phyloP scores from a whole-genome alignment of 1,140 invertebrate species.

The Neuroterus valhalla region DNA sequence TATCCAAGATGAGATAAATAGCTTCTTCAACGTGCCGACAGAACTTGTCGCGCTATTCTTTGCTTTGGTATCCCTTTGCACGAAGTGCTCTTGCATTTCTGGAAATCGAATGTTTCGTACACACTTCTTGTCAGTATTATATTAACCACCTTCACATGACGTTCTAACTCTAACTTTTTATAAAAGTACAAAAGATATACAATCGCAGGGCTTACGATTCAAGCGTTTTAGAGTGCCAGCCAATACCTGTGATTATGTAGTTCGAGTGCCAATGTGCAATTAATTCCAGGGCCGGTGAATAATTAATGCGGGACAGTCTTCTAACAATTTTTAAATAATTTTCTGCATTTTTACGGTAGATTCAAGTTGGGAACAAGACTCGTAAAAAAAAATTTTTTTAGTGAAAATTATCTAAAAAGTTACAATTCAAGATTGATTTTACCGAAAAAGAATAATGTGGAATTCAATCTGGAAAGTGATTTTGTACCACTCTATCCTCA shows the following conservation, averaged over 20 bases:
- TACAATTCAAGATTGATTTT: too few species aligned
- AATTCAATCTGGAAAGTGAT: too few species aligned
- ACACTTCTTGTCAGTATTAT: not conserved
- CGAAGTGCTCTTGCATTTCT: conserved; percentile 71
- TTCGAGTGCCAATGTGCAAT: conserved; percentile 49
- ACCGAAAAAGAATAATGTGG: too few species aligned
- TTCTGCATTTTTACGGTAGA: not conserved
- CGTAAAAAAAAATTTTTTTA: too few species aligned
- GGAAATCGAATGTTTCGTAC: conserved; percentile 65
- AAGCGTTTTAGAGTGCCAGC: conserved; percentile 6
- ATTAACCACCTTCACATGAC: not conserved
- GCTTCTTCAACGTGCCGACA: conserved; percentile 69
- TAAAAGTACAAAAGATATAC: conserved; percentile 73
- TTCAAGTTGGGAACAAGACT: too few species aligned
- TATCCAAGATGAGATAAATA: conserved; percentile 48
- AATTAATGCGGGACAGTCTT: too few species aligned
- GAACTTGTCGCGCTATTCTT: conserved; percentile 68
- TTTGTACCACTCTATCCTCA: too few species aligned
- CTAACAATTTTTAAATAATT: too few species aligned
- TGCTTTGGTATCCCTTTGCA: conserved; percentile 74
- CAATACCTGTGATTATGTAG: conserved; percentile 14
- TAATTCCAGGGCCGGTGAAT: not conserved
- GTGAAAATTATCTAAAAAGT: too few species aligned
- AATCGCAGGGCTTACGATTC: not conserved
- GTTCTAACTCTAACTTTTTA: conserved; percentile 60